Base-by-base conservation (phyloP, 1,140 invertebrate genomes). In the Penaeus vannamei region DNA sequence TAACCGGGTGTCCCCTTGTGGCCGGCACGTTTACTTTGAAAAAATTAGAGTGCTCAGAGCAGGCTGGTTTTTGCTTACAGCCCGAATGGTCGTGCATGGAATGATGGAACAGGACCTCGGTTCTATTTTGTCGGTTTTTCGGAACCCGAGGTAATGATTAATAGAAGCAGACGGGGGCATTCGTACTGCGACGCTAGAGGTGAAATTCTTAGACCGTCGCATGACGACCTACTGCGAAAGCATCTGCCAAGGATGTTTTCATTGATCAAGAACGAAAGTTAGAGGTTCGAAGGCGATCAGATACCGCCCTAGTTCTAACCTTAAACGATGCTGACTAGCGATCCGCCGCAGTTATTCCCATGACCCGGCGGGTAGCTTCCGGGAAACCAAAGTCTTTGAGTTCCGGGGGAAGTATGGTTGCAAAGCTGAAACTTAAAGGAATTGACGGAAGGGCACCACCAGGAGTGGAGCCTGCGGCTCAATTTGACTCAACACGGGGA, bases 401-500 rank as follows among this genome's bases (percentile, higher is more conserved):
- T 95, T 96, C 95, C 95, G 95, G 96, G 95, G 96, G 96, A 94
- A 96, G 95, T 96, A 96, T 96, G 96, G 95, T 96, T 95, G 96
- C 96, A 97, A 97, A 95, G 95, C 96, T 97, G 96, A 97, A 97
- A 97, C 96, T 96, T 96, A 96, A 97, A 97, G 96, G 95, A 97
- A 97, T 97, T 96, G 95, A 96, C 95, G 95, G 95, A 96, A 96
- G 95, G 95, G 95, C 95, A 96, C 96, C 96, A 96, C 96, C 96
- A 97, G 96, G 95, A 96, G 95, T 96, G 95, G 95, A 96, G 96
- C 96, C 95, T 97, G 96, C 95, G 95, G 96, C 96, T 96, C 96
- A 96, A 97, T 97, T 97, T 97, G 96, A 97, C 96, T 97, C 96
- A 96, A 96, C 95, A 95, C 95, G 95, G 95, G 95, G 95, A 96